Evolutionary conservation across 2,113 vertebrate genomes (phyloP).

Genomic region (Lates calcarifer): DNA sequence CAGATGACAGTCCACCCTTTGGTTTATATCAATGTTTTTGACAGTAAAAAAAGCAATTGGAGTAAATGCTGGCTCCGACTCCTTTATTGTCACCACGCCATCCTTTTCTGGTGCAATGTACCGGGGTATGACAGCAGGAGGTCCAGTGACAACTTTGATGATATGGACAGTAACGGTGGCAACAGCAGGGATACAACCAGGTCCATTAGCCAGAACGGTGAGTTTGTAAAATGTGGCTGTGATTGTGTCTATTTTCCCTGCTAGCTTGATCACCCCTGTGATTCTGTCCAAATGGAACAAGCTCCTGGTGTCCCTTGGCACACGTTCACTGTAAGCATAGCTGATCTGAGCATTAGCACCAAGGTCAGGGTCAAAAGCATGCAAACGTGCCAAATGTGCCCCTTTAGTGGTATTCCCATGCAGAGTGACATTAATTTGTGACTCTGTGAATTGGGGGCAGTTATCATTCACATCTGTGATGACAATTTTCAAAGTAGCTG

Average conservation of each 20-base stretch:
- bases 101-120: slow-evolving; percentile 94
- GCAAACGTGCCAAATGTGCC: slow-evolving; percentile 85
- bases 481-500: slow-evolving; percentile 91
- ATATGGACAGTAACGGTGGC: slow-evolving; percentile 89
- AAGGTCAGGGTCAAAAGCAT: slow-evolving; percentile 91
- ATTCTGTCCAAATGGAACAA: slow-evolving; percentile 90
- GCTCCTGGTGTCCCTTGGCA: slow-evolving; percentile 87
- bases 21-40: slow-evolving; percentile 89
- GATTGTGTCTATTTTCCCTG: slow-evolving; percentile 85
- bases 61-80: slow-evolving; percentile 91
- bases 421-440: slow-evolving; percentile 90
- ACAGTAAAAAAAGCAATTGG: slow-evolving; percentile 97
- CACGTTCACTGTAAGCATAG: slow-evolving; percentile 95
- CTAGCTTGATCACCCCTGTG: slow-evolving; percentile 89
- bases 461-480: slow-evolving; percentile 97
- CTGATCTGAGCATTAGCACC: slow-evolving; percentile 92
- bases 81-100: slow-evolving; percentile 92
- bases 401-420: slow-evolving; percentile 92
- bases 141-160: slow-evolving; percentile 89
- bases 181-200: slow-evolving; percentile 95
- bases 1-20: slow-evolving; percentile 89
- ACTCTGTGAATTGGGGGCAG: slow-evolving; percentile 91
- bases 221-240: slow-evolving; percentile 89
- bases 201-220: slow-evolving; percentile 91
- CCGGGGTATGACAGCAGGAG: slow-evolving; percentile 90